These are phyloP conservation scores for Varanus salvator DNA, from an alignment of 2,113 vertebrate genomes.

Conservation along the genomic window DNA sequence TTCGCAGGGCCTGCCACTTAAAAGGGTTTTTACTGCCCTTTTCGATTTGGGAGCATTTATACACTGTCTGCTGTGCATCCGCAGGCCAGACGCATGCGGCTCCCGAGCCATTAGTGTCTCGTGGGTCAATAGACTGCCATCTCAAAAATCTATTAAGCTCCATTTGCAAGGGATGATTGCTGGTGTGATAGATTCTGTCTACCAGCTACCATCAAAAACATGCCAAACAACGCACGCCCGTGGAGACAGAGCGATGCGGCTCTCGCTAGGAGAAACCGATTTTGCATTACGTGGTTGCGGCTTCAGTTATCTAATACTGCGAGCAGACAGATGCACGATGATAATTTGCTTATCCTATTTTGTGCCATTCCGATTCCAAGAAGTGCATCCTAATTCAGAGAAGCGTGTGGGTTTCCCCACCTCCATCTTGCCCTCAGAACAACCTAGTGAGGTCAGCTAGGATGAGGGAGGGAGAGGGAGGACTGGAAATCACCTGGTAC, in stretches of 20 bases:
- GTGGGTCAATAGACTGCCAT: constrained; percentile 71
- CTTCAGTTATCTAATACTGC: neutral
- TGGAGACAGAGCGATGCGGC: constrained; percentile 60
- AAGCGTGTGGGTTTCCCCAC: neutral
- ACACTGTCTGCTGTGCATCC: constrained; percentile 60
- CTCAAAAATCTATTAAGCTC: constrained; percentile 75
- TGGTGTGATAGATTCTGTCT: constrained; percentile 71
- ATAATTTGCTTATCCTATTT: neutral
- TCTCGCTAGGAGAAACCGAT: constrained; percentile 65
- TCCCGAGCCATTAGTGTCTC: constrained; percentile 71
- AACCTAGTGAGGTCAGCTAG: neutral
- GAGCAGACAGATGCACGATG: neutral
- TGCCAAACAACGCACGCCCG: constrained; percentile 65
- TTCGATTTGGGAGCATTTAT: constrained; percentile 62
- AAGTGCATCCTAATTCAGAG: neutral
- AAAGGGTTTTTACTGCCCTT: constrained; percentile 73
- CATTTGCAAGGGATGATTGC: constrained; percentile 71
- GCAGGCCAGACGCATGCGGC: constrained; percentile 47
- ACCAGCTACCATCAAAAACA: constrained; percentile 65
- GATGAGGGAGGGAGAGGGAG: neutral
- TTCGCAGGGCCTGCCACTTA: constrained; percentile 50
- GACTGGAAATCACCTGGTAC: neutral
- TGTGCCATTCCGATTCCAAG: neutral
- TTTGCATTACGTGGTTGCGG: constrained; percentile 66
- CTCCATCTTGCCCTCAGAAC: neutral